Percentiles rank a stretch among this genome's conserved stretches.
phyloP scores from a whole-genome alignment of 2,113 vertebrate species.

The Hippocampus abdominalis region DNA sequence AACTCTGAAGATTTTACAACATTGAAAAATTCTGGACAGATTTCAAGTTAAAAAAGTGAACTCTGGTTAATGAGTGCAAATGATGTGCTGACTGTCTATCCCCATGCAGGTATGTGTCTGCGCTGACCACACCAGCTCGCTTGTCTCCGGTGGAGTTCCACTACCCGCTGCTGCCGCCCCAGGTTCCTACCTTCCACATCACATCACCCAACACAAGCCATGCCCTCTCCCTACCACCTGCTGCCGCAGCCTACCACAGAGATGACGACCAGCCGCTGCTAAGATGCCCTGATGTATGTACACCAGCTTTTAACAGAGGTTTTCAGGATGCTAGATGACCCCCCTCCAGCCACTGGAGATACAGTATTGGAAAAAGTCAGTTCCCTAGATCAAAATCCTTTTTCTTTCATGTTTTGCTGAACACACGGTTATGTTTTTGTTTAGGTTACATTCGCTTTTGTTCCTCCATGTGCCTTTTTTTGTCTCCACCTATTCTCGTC shows the following conservation, averaged over 20 bases:
- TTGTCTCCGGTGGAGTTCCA: slow-evolving; percentile 95
- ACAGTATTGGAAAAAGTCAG: not conserved
- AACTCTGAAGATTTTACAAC: not conserved
- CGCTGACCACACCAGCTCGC: slow-evolving; percentile 92
- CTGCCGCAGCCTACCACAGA: slow-evolving; percentile 82
- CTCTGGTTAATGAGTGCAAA: not conserved
- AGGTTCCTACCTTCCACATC: slow-evolving; percentile 97
- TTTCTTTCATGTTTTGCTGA: too few relatives aligned
- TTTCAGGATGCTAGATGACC: not conserved
- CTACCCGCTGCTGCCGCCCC: slow-evolving; percentile 84
- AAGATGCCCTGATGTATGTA: slow-evolving; percentile 71
- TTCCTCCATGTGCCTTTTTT: too few relatives aligned
- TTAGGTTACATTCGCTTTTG: too few relatives aligned
- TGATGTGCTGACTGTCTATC: not conserved
- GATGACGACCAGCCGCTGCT: slow-evolving; percentile 91
- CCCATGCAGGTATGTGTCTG: slow-evolving; percentile 87
- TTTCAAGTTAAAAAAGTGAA: not conserved
- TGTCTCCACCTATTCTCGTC: too few relatives aligned
- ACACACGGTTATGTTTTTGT: too few relatives aligned
- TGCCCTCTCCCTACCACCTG: slow-evolving; percentile 85
- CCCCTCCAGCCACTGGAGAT: not conserved
- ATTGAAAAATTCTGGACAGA: not conserved
- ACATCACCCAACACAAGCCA: slow-evolving; percentile 90
- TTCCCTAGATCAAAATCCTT: not conserved
- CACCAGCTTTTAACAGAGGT: not conserved